Base-by-base conservation (phyloP, 2,797 vertebrate genomes). In the Sebastes minor region DNA sequence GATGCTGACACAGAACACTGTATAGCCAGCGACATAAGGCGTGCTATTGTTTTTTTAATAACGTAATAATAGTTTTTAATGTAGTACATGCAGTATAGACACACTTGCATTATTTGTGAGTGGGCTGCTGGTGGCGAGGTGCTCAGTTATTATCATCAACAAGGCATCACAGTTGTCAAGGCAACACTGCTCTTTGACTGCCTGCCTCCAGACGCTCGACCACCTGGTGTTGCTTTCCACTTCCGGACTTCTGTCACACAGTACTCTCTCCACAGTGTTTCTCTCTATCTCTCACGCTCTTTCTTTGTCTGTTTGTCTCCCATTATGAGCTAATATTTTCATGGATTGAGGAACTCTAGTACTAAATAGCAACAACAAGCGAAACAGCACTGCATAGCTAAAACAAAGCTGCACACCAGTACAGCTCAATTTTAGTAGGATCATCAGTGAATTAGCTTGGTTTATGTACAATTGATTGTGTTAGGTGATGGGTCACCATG, bases 131-230 rank as follows among this genome's bases (percentile, higher is more conserved):
- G 70, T 18, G 69, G 70, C 8, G 76, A 88, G 85, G 83, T 89
- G 83, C 88, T 92, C 63, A 11, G 83, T 86, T 86, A 90, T 89
- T 92, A 93, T 86, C 90, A 91, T 93, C 89, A 91, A 87, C 91
- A 89, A 88, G 89, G 94, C 94, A 95, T 95, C 92, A 83, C 91
- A 86, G 94, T 96, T 95, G 93, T 95, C 93, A 92, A 91, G 94
- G 94, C 91, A 94, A 95, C 91, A 22, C 81, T 86, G 88, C 91
- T 93, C 86, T 92, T 94, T 94, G 94, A 86, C 86, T 92, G 89
- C 86, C 88, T 88, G 80, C 92, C 90, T 95, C 93, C 92, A 90
- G 91, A 93, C 92, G 85, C 90, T 86, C 74, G 80, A 92, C 94
- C 95, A 94, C 94, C 94, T 93, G 91, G 84, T 91, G 93, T 89